Conservation (phyloP, 2,113 vertebrate genomes). For the Rattus rattus region DNA sequence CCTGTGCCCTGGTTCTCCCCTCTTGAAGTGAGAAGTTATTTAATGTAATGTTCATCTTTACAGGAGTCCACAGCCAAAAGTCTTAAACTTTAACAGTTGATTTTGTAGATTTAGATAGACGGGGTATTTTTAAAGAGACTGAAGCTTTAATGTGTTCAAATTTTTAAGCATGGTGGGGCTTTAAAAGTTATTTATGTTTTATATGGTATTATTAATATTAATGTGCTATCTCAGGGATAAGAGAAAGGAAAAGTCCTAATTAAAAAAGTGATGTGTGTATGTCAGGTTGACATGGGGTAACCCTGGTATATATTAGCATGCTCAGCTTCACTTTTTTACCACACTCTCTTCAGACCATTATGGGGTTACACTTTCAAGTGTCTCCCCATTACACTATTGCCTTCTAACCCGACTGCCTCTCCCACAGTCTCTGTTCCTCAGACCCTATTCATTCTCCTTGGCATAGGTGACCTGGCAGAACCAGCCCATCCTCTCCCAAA, state of each 20-base stretch:
- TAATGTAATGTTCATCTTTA: neutral
- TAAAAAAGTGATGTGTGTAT: neutral
- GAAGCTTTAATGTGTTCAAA: neutral
- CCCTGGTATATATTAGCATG: neutral
- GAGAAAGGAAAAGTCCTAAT: neutral
- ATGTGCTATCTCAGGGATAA: neutral
- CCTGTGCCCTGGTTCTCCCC: neutral
- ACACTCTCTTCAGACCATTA: neutral
- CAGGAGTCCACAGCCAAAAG: neutral
- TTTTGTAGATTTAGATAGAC: neutral
- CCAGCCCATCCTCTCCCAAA: neutral
- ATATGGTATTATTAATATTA: neutral
- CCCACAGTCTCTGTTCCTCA: neutral
- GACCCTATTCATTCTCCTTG: neutral
- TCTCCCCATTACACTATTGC: neutral
- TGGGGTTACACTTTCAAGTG: neutral
- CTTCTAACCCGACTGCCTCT: neutral
- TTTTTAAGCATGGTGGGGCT: neutral
- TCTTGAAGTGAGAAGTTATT: neutral
- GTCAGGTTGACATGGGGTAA: neutral
- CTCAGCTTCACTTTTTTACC: neutral
- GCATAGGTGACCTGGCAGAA: neutral
- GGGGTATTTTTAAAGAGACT: neutral
- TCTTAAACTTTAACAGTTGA: neutral
- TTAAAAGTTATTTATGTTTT: neutral